Base-by-base conservation (phyloP, 2,797 vertebrate genomes). In the Melanogrammus aeglefinus region DNA sequence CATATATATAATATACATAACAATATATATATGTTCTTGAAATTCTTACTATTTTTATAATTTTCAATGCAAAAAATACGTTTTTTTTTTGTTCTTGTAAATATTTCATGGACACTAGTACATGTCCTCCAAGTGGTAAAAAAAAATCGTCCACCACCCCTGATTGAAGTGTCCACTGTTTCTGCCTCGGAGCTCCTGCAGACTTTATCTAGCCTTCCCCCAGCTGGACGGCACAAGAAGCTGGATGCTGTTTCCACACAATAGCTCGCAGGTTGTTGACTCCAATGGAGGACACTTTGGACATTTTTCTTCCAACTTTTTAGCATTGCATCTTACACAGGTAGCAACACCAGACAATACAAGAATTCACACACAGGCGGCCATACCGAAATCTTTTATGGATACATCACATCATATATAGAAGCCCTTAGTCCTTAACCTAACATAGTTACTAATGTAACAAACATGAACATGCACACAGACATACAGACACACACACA, bases 121-220 rank as follows among this genome's bases (percentile, higher is more conserved):
- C 47, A 63, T 24, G 24, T n/a, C 6, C 57, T 63, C 21, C 21
- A 24, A 33, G 31, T 33, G 31, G 2, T 33, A 33, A 63, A 63
- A 33, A 63, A 63, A 63, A 63, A 18, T 0, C n/a, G 57, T 36
- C 35, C 5, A 36, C 6, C 72, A 82, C 79, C 74, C 86, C 85
- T 86, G 91, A 91, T 90, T 91, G 87, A 86, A 87, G 74, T 27
- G 73, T 75, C 72, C 85, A 80, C 77, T 83, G 72, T 81, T 76
- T 33, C 80, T 12, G 76, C 82, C 73, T 82, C 76, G 29, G 80
- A 7, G 1, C 82, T 73, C 87, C 85, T 80, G 83, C 88, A 87
- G 86, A 18, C 81, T 80, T 78, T 75, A 75, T 74, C 77, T 86
- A 89, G 74, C 86, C 89, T 84, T 87, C 80, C 82, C 80, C 79